Conservation (phyloP, 2,113 vertebrate genomes). For the Vombatus ursinus region DNA sequence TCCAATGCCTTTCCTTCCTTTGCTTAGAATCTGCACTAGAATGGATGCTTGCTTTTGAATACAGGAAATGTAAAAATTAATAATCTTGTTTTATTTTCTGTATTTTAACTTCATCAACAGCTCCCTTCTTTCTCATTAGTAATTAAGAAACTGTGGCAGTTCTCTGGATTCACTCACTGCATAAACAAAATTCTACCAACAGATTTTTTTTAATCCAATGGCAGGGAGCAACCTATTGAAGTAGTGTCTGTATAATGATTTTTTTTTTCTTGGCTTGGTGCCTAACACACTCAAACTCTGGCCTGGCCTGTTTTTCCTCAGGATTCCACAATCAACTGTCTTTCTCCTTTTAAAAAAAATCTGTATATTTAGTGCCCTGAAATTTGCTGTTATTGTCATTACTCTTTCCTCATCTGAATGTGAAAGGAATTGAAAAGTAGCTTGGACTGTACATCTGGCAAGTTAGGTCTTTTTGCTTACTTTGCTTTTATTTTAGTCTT, state of each 20-base stretch:
- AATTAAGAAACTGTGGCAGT: neutral
- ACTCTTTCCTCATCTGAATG: constrained; percentile 59
- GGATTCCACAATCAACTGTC: neutral
- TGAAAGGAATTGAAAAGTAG: constrained; percentile 48
- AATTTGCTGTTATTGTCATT: constrained; percentile 53
- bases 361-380: constrained; percentile 54
- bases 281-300: neutral
- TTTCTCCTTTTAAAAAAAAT: constrained; percentile 26
- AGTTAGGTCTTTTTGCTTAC: constrained; percentile 55
- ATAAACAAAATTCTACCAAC: neutral
- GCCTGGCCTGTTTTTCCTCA: neutral
- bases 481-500: neutral
- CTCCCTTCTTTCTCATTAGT: neutral
- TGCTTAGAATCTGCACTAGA: neutral
- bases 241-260: constrained; percentile 1
- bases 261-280: constrained; percentile 22
- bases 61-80: neutral
- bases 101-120: neutral
- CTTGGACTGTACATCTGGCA: constrained; percentile 35
- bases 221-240: neutral
- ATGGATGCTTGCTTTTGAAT: constrained; percentile 29
- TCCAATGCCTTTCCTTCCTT: neutral
- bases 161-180: neutral
- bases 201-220: neutral
- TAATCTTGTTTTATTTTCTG: neutral